These are phyloP conservation scores for Hesperia comma DNA, from an alignment of 2,888 invertebrate genomes.

Conservation along the genomic window DNA sequence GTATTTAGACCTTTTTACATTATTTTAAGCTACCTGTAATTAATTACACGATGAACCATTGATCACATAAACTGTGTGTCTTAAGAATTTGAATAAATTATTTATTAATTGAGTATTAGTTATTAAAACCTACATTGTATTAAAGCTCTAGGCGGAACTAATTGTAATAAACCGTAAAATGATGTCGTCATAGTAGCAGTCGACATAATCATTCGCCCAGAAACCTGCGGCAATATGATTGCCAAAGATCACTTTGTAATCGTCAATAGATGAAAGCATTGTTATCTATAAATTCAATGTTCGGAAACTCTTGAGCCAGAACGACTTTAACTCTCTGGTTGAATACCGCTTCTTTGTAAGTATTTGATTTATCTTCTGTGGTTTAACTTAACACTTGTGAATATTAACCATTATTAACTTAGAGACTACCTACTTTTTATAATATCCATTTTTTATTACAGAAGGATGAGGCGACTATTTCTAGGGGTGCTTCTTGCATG, in stretches of 20 bases:
- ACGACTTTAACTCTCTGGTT: conserved; percentile 58
- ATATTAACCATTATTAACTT: background rate
- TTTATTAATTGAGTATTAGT: background rate
- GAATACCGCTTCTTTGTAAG: conserved; percentile 59
- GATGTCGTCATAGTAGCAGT: conserved; percentile 69
- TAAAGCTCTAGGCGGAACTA: conserved; percentile 65
- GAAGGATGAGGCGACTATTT: conserved; percentile 66
- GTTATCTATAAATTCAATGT: conserved; percentile 79
- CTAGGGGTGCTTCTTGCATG: conserved; percentile 62
- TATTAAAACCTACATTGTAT: conserved; percentile 17
- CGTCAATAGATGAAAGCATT: conserved; percentile 73
- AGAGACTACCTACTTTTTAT: background rate
- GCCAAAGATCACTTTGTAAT: conserved; percentile 78
- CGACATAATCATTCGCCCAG: conserved; percentile 75
- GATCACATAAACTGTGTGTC: background rate
- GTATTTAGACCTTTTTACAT: background rate
- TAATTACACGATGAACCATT: background rate
- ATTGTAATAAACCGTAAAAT: conserved; percentile 67
- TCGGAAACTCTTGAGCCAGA: conserved; percentile 72
- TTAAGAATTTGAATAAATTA: too few species aligned
- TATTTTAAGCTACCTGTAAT: background rate
- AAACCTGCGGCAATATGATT: conserved; percentile 77
- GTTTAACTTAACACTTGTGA: background rate
- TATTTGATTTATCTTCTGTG: conserved; percentile 33
- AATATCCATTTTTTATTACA: conserved; percentile 42